Evolutionary conservation across 1,140 invertebrate species (phyloP).

Genomic region (Trinorchestia longiramus): DNA sequence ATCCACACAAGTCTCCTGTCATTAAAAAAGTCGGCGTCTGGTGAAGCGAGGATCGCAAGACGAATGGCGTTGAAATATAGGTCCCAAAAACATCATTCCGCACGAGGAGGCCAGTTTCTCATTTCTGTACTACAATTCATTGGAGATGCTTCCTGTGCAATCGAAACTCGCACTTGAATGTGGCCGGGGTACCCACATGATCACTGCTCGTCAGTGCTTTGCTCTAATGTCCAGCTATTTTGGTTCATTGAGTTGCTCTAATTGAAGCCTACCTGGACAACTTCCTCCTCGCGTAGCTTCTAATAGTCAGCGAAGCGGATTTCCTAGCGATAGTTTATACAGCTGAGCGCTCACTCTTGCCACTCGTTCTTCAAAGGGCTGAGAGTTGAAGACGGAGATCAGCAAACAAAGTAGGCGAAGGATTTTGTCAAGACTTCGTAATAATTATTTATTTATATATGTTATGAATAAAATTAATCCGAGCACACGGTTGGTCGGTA

Average conservation of each 20-base stretch:
- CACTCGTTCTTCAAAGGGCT: background rate
- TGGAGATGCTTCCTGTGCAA: slow-evolving; percentile 41
- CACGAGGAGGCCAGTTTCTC: background rate
- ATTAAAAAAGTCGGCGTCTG: background rate
- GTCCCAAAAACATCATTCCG: background rate
- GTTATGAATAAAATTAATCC: background rate
- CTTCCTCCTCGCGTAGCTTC: slow-evolving; percentile 42
- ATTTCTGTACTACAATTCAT: slow-evolving; percentile 9
- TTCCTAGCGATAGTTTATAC: background rate
- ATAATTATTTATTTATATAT: background rate
- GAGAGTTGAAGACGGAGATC: background rate
- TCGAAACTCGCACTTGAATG: slow-evolving; percentile 50
- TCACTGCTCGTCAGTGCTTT: slow-evolving; percentile 47
- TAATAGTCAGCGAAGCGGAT: background rate
- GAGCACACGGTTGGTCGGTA: background rate
- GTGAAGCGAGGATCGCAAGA: background rate
- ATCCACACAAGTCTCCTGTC: background rate
- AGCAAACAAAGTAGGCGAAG: background rate
- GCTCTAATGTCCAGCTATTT: slow-evolving; percentile 53
- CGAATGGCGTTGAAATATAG: slow-evolving; percentile 39
- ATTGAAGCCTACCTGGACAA: slow-evolving; percentile 45
- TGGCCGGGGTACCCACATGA: slow-evolving; percentile 50
- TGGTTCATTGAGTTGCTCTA: slow-evolving; percentile 52
- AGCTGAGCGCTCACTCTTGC: background rate
- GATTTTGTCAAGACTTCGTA: background rate